Evolutionary conservation across 2,113 vertebrate species (phyloP), one percentile per base, ranked within the genome.

Genomic region (Rhinogobius similis): DNA sequence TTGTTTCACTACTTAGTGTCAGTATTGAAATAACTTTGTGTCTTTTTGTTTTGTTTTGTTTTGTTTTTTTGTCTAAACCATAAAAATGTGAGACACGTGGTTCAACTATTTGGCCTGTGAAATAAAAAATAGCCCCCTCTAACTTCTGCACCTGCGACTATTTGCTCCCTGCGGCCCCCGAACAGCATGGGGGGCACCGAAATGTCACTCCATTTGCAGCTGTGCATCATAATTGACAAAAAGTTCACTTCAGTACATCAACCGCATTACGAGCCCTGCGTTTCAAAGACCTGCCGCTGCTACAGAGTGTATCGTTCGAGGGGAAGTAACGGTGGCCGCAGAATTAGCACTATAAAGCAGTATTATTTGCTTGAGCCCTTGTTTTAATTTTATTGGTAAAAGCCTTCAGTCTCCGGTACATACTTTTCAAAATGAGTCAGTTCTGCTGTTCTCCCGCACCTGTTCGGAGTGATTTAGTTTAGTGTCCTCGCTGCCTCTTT

Each of bases 81-180:
- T 36, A 8, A 36, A 36, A 36, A 36, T 77, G 90, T 87, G 80
- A 88, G 87, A 16, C 48, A 68, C 58, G 70, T 48, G 11, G 9
- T 55, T 64, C 5, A 4, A 13, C 39, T 52, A 48, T 46, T 43
- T 63, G 10, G 16, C 26, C 29, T 46, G 26, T 56, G 13, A 26
- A 14, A 58, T 29, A 29, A 27, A 65, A 68, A 81, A 46, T 70
- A 29, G 58, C 41, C 52, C 67, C 24, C 70, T 55, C 72, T 67
- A 63, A 72, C 48, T 66, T 63, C 43, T 68, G 61, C 67, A 82
- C 59, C 80, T 81, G 71, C 71, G 67, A 32, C 50, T 66, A 80
- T 66, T 59, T 62, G 70, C 58, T 21, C 52, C 29, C 18, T 23
- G 2, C 29, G 26, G 61, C 36, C 67, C 59, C 20, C 1, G 18